Conservation (phyloP, 2,888 invertebrate genomes). For the Tenthredo mesomela region DNA sequence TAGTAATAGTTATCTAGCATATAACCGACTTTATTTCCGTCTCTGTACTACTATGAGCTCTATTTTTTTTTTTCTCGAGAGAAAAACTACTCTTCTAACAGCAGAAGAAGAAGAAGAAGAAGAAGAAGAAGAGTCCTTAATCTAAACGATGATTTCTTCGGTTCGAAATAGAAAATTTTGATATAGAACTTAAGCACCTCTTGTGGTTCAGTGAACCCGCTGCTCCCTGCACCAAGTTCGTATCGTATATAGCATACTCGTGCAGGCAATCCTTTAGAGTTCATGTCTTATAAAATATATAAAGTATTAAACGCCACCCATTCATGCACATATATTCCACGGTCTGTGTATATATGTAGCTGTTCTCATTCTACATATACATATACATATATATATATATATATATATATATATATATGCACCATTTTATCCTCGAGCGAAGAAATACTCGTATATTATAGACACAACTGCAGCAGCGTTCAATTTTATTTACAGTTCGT, state of each 20-base stretch:
- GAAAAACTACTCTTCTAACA: neutral
- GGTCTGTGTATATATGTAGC: neutral
- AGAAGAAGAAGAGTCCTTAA: conserved; percentile 18
- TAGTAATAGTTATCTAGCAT: too few relatives aligned
- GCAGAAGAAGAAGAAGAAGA: conserved; percentile 13
- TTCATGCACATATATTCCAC: conserved; percentile 28
- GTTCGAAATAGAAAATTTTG: conserved; percentile 49
- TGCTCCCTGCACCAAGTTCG: neutral
- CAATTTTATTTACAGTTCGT: neutral
- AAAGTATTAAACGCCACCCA: conserved; percentile 31
- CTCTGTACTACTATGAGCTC: neutral
- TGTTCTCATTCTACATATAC: conserved; percentile 11
- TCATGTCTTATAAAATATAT: neutral
- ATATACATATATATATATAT: too few relatives aligned
- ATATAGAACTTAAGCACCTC: conserved; percentile 44
- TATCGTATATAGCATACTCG: neutral
- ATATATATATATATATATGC: too few relatives aligned
- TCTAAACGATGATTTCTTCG: conserved; percentile 35
- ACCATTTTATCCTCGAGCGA: too few relatives aligned
- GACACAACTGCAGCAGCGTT: neutral
- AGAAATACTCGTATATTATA: too few relatives aligned
- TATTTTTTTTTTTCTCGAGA: conserved; percentile 43
- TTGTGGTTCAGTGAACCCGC: conserved; percentile 49
- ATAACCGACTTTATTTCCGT: conserved; percentile 32
- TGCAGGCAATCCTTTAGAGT: neutral